phyloP scores from a whole-genome alignment of 23 tunicate species.

The Trididemnum miniatum region DNA sequence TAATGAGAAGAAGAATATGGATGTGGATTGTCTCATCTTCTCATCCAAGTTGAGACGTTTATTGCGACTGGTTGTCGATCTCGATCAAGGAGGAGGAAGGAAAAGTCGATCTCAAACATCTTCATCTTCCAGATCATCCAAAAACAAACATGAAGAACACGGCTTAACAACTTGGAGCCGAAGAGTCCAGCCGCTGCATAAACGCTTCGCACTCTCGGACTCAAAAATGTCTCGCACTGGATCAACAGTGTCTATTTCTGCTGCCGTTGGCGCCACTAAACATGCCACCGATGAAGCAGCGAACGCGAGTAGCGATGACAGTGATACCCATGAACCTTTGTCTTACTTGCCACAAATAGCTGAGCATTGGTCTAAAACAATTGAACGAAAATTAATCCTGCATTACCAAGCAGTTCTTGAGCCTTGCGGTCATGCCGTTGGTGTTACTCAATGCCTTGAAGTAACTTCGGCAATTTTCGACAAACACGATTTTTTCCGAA shows the following conservation, averaged over 20 bases:
- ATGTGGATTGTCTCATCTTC: slow-evolving; percentile 8
- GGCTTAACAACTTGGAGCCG: slow-evolving; percentile 17
- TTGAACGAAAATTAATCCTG: neutral
- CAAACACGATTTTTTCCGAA: slow-evolving; percentile 5
- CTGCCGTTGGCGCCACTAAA: neutral
- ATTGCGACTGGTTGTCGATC: slow-evolving; percentile 60
- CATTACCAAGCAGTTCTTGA: neutral
- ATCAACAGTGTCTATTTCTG: neutral
- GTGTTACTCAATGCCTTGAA: neutral
- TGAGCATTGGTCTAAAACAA: slow-evolving; percentile 29
- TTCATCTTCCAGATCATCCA: neutral
- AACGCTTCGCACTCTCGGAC: neutral
- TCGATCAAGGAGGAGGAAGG: slow-evolving; percentile 41
- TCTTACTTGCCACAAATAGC: slow-evolving; percentile 36
- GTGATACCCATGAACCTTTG: slow-evolving; percentile 11
- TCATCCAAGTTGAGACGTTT: slow-evolving; percentile 66
- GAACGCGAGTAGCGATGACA: slow-evolving; percentile 11
- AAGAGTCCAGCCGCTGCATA: slow-evolving; percentile 40
- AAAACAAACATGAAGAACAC: slow-evolving; percentile 1
- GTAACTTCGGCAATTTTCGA: neutral
- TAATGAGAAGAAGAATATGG: neutral
- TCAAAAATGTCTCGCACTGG: slow-evolving; percentile 16
- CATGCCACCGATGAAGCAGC: neutral
- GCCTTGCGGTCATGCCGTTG: neutral
- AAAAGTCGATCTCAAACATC: neutral